These are phyloP conservation scores for Himalopsyche phryganea DNA, from an alignment of 1,140 invertebrate genomes.

Conservation along the genomic window DNA sequence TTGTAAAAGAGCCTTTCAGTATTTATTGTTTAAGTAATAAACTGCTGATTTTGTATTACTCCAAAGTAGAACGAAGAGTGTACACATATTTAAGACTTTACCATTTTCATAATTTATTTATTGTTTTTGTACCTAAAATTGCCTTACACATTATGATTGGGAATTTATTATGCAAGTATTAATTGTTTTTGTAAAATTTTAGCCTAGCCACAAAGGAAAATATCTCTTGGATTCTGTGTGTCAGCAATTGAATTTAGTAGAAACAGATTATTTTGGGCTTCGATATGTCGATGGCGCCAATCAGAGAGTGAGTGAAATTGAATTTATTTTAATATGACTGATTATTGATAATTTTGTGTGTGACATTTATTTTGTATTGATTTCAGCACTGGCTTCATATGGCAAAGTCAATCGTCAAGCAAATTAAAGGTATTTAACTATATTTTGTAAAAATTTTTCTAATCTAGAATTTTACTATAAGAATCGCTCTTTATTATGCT, in stretches of 20 bases:
- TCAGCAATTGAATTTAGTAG: constrained; percentile 87
- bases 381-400: constrained; percentile 95
- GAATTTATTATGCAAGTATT: too few relatives aligned
- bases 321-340: not conserved
- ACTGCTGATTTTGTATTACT: too few relatives aligned
- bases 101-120: too few relatives aligned
- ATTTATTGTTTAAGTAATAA: too few relatives aligned
- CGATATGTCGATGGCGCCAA: constrained; percentile 89
- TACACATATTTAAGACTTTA: too few relatives aligned
- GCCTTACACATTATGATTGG: too few relatives aligned
- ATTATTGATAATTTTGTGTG: not conserved
- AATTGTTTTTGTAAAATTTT: constrained; percentile 43
- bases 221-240: constrained; percentile 92
- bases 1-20: too few relatives aligned
- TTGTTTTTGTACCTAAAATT: too few relatives aligned
- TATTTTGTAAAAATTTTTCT: not conserved
- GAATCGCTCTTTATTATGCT: too few relatives aligned
- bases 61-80: too few relatives aligned
- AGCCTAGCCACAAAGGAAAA: constrained; percentile 92
- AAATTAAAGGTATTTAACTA: constrained; percentile 79
- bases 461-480: not conserved
- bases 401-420: constrained; percentile 88
- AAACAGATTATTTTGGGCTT: constrained; percentile 97
- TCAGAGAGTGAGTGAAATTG: constrained; percentile 71
- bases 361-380: constrained; percentile 29